Evolutionary conservation across 2,113 vertebrate genomes (phyloP), one percentile per base, ranked within the genome.

Genomic region (Struthio camelus): DNA sequence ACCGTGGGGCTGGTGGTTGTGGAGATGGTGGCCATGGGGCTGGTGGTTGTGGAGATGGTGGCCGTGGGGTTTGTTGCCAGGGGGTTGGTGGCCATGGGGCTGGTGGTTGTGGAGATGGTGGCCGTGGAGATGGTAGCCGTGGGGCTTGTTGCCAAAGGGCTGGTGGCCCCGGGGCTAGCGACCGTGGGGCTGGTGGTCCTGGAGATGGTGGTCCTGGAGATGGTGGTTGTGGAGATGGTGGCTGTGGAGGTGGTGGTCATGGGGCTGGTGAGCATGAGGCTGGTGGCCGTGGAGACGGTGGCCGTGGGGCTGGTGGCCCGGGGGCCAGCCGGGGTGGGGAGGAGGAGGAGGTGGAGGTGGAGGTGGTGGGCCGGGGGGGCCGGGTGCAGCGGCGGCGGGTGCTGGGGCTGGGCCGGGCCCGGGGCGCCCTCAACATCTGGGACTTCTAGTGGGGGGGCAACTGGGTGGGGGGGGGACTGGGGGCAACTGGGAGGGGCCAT

Each of bases 11-110:
- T 12, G 22, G 9, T 23, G 14, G 14, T 22, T 32, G 7, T 2
- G 14, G 32, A 8, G 12, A 1, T 70, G 6, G 22, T 44, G 14
- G 67, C 20, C 44, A 5, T 4, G 2, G 14, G 24, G 46, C 0
- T 51, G 10, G 16, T 71, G 10, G 46, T 11, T 30, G 15, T 2
- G 34, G 46, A 10, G 46, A 1, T 66, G 25, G 27, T 28, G 5
- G 34, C 23, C 15, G 5, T 10, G 15, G 11, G 4, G 34, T 0
- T 12, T 7, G 7, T 3, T 7, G 10, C 34, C 34, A 6, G 11
- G 10, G 22, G 10, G 15, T 2, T 14, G 14, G 5, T 24, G 27
- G 40, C 25, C 65, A 40, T 12, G 3, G 28, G 28, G 11, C 0
- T 28, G 5, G 18, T 42, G 3, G 28, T 6, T 28, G 4, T 12